Evolutionary conservation across 1,140 invertebrate genomes (phyloP), one percentile per base, ranked within the genome.

Genomic region (Limonius californicus): DNA sequence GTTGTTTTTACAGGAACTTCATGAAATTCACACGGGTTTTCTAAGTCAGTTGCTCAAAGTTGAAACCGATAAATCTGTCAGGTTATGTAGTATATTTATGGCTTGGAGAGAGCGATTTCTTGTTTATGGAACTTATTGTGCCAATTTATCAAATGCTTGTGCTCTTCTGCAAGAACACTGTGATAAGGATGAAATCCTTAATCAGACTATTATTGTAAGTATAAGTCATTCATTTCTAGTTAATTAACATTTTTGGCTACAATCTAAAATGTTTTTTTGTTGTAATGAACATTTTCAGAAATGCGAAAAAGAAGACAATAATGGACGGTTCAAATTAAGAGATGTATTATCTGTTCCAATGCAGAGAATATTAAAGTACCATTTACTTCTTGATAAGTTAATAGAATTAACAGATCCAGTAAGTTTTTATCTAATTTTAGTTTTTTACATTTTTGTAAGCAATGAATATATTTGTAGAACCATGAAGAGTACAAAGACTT

Each of bases 341-440:
- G 96, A 98, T 77, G 89, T 99, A 54, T 77, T 99, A 6, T 94
- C 94, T 21, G 94, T 99, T 27, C 97, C 97, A 3, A 98, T 99
- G 94, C 97, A 99, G 80, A 81, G 97, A 75, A 89, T 99, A 62
- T 84, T 99, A 20, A 99, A 99, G 74, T 99, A 99, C 78, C 95
- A 98, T 77, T 80, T 99, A 43, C 78, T 99, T 21, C 78, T 95
- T 20, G 87, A 96, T 75, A 97, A 98, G 79, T 79, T 99, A 18
- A 88, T 97, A 4, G 92, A 94, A 73, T 90, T 95, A 76, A 98
- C 95, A 1, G 87, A 89, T 64, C 84, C 83, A 14, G 89, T 92
- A 73, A 84, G 82, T 14, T 39, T 6, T n/a, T n/a, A n/a, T n/a
- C n/a, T n/a, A n/a, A n/a, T n/a, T n/a, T n/a, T n/a, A n/a, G 32